Evolutionary conservation across 92 coral and sea anemone genomes (phyloP).

Genomic region (Palythoa grandiflora): DNA sequence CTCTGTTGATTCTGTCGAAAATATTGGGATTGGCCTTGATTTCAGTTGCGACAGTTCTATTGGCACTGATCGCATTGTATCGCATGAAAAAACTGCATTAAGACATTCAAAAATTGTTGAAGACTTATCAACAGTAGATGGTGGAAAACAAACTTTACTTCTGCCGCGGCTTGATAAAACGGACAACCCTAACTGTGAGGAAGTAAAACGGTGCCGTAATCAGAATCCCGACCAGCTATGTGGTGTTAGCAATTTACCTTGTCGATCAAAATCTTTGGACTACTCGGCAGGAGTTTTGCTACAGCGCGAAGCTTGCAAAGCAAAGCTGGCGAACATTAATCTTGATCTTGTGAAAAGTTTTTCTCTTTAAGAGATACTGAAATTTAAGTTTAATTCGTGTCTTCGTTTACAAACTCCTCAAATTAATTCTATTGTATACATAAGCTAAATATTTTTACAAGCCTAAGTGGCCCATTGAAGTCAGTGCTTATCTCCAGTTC

Average conservation of each 20-base stretch:
- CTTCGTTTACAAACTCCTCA: background rate
- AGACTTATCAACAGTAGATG: background rate
- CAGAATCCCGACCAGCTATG: background rate
- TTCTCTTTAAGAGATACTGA: slow-evolving; percentile 6
- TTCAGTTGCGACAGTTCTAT: background rate
- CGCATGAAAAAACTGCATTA: background rate
- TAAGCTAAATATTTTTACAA: too few relatives aligned
- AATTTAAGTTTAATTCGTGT: background rate
- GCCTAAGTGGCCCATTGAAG: too few relatives aligned
- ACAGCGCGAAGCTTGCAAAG: background rate
- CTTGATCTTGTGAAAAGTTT: background rate
- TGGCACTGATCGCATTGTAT: background rate
- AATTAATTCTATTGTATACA: too few relatives aligned
- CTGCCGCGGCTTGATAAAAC: background rate
- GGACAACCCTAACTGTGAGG: background rate
- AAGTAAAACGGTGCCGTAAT: background rate
- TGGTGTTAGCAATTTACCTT: background rate
- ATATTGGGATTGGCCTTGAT: background rate
- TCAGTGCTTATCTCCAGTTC: too few relatives aligned
- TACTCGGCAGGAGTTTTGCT: background rate
- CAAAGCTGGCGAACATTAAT: background rate
- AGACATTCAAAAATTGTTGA: background rate
- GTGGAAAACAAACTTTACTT: background rate
- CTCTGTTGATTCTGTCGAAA: background rate
- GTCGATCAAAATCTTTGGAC: slow-evolving; percentile 25